Percentiles rank a stretch among this genome's conserved stretches.
phyloP scores from a whole-genome alignment of 2,113 vertebrate species.

The Phyllopteryx taeniolatus region DNA sequence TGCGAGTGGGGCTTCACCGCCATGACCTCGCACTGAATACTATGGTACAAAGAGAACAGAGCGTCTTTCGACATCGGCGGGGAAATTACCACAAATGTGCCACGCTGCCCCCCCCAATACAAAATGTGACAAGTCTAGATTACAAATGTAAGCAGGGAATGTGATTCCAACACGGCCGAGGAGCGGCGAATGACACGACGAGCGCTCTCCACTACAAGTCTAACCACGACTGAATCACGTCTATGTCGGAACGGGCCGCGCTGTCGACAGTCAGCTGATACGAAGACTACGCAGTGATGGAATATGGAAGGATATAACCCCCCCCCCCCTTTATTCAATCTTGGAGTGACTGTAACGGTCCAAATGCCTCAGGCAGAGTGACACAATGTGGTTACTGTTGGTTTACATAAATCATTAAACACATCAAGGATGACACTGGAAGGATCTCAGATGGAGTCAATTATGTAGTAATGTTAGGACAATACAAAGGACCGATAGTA shows the following conservation, averaged over 20 bases:
- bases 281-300: constrained; percentile 5
- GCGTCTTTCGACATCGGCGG: neutral
- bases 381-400: constrained; percentile 58
- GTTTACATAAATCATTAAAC: constrained; percentile 67
- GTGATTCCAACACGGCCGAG: neutral
- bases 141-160: constrained; percentile 10
- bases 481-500: no score
- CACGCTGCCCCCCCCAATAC: neutral
- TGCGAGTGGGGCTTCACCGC: constrained; percentile 9
- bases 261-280: constrained; percentile 9
- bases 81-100: neutral
- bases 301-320: constrained; percentile 41
- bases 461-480: neutral
- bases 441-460: neutral
- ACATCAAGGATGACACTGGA: constrained; percentile 10
- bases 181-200: constrained; percentile 13
- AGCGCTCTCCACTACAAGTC: constrained; percentile 9
- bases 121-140: constrained; percentile 3
- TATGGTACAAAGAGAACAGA: neutral
- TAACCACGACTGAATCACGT: constrained; percentile 13
- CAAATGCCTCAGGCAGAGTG: constrained; percentile 66
- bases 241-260: neutral
- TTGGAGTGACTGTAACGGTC: constrained; percentile 65
- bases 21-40: neutral
- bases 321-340: constrained; percentile 46